Conservation (phyloP, 2,113 vertebrate species). For the Alexandromys fortis region DNA sequence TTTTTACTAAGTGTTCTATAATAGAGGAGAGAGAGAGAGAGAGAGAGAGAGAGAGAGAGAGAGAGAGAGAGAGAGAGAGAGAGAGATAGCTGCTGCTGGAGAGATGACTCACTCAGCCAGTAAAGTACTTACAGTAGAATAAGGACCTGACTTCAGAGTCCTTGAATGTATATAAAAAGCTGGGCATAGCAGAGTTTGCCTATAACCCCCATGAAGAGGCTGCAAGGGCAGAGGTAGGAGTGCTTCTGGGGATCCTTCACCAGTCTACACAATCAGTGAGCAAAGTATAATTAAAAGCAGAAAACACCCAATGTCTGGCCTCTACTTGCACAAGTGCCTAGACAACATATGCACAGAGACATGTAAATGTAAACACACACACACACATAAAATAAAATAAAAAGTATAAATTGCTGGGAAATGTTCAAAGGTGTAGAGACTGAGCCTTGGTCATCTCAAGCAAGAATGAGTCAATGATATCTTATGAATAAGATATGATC, state of each 20-base stretch:
- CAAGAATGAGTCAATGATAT: background rate
- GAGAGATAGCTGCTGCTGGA: no score
- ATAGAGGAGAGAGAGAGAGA: no score
- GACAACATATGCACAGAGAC: background rate
- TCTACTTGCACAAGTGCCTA: background rate
- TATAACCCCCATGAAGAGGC: background rate
- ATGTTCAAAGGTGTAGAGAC: background rate
- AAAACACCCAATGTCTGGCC: background rate
- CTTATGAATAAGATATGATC: background rate
- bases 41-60: background rate
- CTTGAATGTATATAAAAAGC: background rate
- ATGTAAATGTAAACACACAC: background rate
- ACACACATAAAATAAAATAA: background rate
- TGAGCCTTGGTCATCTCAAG: background rate
- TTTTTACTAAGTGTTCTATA: constrained; percentile 57
- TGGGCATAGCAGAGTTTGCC: background rate
- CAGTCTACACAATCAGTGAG: background rate
- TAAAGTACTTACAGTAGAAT: background rate
- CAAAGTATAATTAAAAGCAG: background rate
- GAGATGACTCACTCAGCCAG: background rate
- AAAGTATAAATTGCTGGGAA: background rate
- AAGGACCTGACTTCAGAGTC: background rate
- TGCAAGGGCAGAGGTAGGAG: background rate
- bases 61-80: background rate
- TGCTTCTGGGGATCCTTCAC: background rate